Base-by-base conservation (phyloP, 2,113 vertebrate genomes). In the Oxyura jamaicensis region DNA sequence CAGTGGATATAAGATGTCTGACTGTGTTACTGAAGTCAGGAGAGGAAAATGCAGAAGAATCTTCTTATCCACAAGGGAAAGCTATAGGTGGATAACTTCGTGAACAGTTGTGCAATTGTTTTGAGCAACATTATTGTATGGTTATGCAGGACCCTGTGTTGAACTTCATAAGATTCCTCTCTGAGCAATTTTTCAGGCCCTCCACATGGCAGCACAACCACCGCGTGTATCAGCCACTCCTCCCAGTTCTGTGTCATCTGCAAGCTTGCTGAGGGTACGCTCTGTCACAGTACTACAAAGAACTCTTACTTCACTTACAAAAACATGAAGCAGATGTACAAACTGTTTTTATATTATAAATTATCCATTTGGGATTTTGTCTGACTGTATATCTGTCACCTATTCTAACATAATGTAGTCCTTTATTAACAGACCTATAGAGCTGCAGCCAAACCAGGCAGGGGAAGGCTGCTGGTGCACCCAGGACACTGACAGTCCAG, bases 31-130 rank as follows among this genome's bases (percentile, higher is more conserved):
- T 74, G 77, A 90, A 87, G 56, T 63, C 81, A 86, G 67, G 41
- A 71, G 69, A 63, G 59, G 78, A 91, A 74, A 95, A 93, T 72
- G 44, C 73, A 77, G 90, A 60, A 58, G 74, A 95, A 85, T 93
- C 95, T 95, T 87, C 94, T 95, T 87, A 88, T 87, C 50, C 50
- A 25, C 12, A 25, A 26, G 23, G 50, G 50, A 50, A 25, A 52
- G 23, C 50, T 26, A 26, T 52, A 14, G 50, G 50, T 25, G 13
- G 13, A 25, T 52, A 52, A 52, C 50, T 52, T 52, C 25, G 6
- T 52, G 50, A 26, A 52, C 50, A 52, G 50, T 25, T 52, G 50
- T 52, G 22, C 50, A 52, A 9, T 39, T 39, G 39, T 52, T 25
- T 25, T 25, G 50, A 22, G 50, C 50, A 52, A 12, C 50, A 26